Evolutionary conservation across 2,797 vertebrate species (phyloP), one percentile per base, ranked within the genome.

Genomic region (Furcifer pardalis): DNA sequence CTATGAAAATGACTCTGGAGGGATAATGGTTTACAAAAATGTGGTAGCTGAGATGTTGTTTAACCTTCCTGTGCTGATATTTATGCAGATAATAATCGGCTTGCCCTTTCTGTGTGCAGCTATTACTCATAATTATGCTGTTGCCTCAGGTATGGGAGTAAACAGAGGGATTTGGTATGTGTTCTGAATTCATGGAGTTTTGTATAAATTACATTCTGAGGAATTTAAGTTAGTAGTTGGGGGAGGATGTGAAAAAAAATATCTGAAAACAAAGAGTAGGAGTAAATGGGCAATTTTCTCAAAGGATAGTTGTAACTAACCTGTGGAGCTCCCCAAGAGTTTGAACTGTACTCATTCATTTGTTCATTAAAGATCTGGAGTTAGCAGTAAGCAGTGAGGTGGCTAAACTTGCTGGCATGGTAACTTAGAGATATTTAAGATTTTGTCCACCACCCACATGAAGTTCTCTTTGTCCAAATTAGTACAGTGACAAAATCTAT

Each of bases 11-110:
- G 71, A 81, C 30, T 62, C 13, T 30, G 27, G 42, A 9, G 73
- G 27, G 25, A n/a, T 21, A 77, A 81, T 77, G n/a, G 32, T 82
- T 82, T 78, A 27, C 59, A 77, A 83, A 81, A 78, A 44, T 78
- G 30, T 65, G 63, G 75, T 49, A 49, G 62, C 32, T 79, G 40
- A 75, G 77, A 75, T 69, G 46, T 79, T 79, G 71, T 87, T 87
- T 87, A 87, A 62, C 60, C 86, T 87, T 83, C 79, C 56, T 81
- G 81, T 82, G 32, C 17, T 85, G 1, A 79, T 91, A 82, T 74
- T 8, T 82, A 44, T 81, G 62, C 59, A 30, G 85, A 5, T 89
- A 87, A 81, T 89, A 88, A 40, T 23, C 56, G 56, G 6, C 65
- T 81, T 81, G 83, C 84, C 73, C 62, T 87, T 80, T 79, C 68